Percentiles rank a stretch among this genome's conserved stretches.
phyloP scores from a whole-genome alignment of 2,113 vertebrate species.

The Benitochromis conjunctus region DNA sequence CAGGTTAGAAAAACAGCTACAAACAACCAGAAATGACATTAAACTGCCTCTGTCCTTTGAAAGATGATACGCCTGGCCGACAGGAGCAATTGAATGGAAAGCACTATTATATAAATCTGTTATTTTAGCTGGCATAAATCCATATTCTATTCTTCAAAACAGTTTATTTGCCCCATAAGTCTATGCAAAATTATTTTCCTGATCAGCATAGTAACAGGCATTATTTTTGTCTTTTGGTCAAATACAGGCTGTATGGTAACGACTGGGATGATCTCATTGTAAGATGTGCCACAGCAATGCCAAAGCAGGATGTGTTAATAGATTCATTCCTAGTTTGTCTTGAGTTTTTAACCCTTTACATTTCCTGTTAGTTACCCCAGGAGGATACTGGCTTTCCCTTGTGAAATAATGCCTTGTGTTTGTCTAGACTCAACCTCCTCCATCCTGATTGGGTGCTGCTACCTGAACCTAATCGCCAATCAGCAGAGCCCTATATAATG shows the following conservation, averaged over 20 bases:
- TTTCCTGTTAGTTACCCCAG: too few species aligned
- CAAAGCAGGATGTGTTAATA: background rate
- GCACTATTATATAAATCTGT: constrained; percentile 5
- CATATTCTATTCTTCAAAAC: background rate
- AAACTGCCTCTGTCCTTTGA: background rate
- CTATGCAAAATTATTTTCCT: background rate
- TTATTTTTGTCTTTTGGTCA: background rate
- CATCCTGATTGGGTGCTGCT: too few species aligned
- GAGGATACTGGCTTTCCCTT: too few species aligned
- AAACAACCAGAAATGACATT: constrained; percentile 9
- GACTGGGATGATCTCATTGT: background rate
- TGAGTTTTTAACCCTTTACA: background rate
- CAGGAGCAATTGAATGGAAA: background rate
- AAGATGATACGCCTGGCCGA: constrained; percentile 1
- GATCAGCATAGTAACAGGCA: background rate
- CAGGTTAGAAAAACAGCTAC: background rate
- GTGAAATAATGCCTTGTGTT: too few species aligned
- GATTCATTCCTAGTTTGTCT: background rate
- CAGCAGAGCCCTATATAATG: too few species aligned
- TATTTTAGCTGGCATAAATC: background rate
- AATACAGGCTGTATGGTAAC: background rate
- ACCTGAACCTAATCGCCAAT: too few species aligned
- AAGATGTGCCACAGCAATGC: background rate
- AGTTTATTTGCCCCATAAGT: background rate
- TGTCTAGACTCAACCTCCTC: too few species aligned